A percentile compares a stretch with the other conserved stretches of the same genome.
phyloP scores from a whole-genome alignment of 1,140 invertebrate species.

The Aleiodes sp. region DNA sequence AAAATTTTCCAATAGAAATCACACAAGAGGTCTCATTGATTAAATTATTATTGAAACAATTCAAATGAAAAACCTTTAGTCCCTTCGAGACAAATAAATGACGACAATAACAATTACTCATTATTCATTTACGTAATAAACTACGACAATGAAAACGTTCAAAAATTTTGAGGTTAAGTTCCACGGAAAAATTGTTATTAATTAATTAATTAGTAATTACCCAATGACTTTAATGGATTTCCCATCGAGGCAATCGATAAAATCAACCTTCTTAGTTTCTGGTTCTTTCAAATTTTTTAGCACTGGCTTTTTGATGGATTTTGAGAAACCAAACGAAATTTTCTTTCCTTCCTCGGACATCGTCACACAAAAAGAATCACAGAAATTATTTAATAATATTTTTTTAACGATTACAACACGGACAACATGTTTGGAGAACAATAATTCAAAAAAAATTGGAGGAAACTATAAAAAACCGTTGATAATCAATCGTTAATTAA shows the following conservation, averaged over 20 bases:
- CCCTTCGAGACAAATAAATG: not conserved
- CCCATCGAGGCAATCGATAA: conserved; percentile 79
- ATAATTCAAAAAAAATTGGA: too few species aligned
- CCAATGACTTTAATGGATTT: conserved; percentile 77
- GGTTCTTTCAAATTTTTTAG: conserved; percentile 58
- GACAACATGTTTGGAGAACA: too few species aligned
- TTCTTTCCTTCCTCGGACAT: conserved; percentile 72
- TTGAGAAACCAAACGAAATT: conserved; percentile 81
- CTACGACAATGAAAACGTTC: not conserved
- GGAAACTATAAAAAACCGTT: too few species aligned
- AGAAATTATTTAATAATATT: too few species aligned
- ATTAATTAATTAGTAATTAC: conserved; percentile 59
- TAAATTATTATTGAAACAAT: too few species aligned
- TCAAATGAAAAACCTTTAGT: not conserved
- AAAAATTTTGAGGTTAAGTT: conserved; percentile 37
- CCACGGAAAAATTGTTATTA: not conserved
- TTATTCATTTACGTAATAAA: too few species aligned
- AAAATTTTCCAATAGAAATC: too few species aligned
- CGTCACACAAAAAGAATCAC: conserved; percentile 15
- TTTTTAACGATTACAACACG: too few species aligned
- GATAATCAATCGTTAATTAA: too few species aligned
- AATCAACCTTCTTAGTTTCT: conserved; percentile 69
- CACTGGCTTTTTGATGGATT: conserved; percentile 73
- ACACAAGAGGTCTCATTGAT: too few species aligned
- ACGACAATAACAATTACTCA: too few species aligned